phyloP scores from a whole-genome alignment of 2,113 vertebrate species.

The Lathamus discolor region DNA sequence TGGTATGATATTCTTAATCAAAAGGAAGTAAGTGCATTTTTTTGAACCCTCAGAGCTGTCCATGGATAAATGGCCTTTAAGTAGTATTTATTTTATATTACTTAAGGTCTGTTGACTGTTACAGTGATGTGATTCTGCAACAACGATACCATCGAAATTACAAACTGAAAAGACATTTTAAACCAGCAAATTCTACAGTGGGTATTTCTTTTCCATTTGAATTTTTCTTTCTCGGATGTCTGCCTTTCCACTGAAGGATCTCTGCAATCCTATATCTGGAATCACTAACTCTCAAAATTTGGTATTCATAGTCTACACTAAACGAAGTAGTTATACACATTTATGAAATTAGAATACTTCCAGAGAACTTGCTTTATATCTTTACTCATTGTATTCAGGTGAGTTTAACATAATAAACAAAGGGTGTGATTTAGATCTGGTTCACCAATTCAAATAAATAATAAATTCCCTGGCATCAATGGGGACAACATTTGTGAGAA shows the following conservation, averaged over 20 bases:
- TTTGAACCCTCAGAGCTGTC: not conserved
- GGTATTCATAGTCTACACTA: not conserved
- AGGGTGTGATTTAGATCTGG: not conserved
- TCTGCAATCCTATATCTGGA: not conserved
- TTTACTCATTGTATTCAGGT: not conserved
- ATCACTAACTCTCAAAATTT: not conserved
- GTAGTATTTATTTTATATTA: not conserved
- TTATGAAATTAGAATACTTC: not conserved
- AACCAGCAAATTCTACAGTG: not conserved
- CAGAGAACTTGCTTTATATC: not conserved
- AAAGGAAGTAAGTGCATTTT: not conserved
- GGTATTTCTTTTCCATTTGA: not conserved
- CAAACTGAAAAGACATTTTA: not conserved
- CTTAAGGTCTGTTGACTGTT: not conserved
- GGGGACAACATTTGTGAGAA: not conserved
- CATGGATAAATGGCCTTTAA: not conserved
- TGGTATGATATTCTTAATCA: not conserved
- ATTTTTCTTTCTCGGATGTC: not conserved
- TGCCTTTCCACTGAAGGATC: not conserved
- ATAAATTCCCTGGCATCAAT: not conserved
- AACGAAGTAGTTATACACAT: not conserved
- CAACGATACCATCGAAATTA: not conserved
- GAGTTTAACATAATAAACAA: not conserved
- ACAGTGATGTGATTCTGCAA: not conserved
- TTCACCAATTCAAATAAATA: not conserved